phyloP scores from a whole-genome alignment of 2,113 vertebrate genomes.

The Pipa parva region DNA sequence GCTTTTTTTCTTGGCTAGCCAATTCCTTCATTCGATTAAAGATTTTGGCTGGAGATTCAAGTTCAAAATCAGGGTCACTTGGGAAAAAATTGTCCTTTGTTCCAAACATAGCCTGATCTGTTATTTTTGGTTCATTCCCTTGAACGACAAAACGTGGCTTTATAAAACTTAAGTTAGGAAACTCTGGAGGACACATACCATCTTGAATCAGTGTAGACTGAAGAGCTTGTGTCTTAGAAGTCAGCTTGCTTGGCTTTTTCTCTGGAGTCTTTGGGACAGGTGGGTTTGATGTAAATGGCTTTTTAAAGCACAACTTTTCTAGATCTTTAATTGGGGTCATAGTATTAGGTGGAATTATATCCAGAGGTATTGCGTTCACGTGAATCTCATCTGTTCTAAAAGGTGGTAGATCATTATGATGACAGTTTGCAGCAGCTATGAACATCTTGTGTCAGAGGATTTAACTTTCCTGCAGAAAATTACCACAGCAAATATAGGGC shows the following conservation, averaged over 20 bases:
- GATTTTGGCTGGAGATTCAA: constrained; percentile 43
- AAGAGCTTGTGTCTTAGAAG: not conserved
- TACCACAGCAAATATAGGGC: too few species aligned
- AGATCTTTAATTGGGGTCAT: constrained; percentile 52
- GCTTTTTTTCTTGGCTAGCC: not conserved
- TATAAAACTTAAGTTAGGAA: not conserved
- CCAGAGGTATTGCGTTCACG: constrained; percentile 7
- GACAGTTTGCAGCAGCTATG: not conserved
- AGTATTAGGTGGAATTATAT: constrained; percentile 21
- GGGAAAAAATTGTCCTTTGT: not conserved
- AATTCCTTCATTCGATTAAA: constrained; percentile 46
- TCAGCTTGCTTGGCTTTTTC: not conserved
- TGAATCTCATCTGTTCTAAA: not conserved
- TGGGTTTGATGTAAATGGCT: not conserved
- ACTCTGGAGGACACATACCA: not conserved
- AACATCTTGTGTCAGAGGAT: constrained; percentile 1
- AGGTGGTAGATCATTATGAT: not conserved
- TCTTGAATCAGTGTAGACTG: constrained; percentile 5
- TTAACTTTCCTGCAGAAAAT: too few species aligned
- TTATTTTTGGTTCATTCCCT: too few species aligned
- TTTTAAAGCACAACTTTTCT: not conserved
- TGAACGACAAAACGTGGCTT: accelerated
- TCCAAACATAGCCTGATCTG: not conserved
- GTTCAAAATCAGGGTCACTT: not conserved
- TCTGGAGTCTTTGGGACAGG: not conserved